Percentiles rank a stretch among this genome's conserved stretches.
These are phyloP conservation scores for Pimpla rufipes DNA, from an alignment of 2,888 invertebrate species.

Conservation along the genomic window DNA sequence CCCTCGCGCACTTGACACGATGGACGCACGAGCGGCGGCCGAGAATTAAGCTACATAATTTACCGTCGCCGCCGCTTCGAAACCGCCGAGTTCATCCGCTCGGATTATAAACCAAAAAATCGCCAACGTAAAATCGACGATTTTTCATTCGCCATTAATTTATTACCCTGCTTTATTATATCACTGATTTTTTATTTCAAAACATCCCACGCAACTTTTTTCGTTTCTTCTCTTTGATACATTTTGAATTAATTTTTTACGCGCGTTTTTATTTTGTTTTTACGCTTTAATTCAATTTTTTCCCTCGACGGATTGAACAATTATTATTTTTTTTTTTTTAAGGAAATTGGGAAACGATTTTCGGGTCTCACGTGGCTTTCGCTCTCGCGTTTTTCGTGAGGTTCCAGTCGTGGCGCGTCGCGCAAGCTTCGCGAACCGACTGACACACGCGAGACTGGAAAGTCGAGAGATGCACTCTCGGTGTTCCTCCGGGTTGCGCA, in stretches of 20 bases:
- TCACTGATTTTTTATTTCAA: conserved; percentile 1
- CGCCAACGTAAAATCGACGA: not conserved
- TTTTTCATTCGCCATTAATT: not conserved
- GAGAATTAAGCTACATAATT: conserved; percentile 60
- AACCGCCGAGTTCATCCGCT: conserved; percentile 27
- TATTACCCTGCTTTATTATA: not conserved
- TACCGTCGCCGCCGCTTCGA: conserved; percentile 42
- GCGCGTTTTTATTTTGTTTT: not conserved
- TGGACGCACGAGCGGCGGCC: conserved; percentile 38
- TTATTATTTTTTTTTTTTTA: conserved; percentile 31
- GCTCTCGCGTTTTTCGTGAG: not conserved
- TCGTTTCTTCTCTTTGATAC: not conserved
- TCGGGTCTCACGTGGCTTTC: conserved; percentile 62
- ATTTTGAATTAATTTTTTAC: not conserved
- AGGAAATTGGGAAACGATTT: conserved; percentile 18
- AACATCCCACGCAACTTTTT: not conserved
- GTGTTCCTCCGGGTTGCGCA: conserved; percentile 56
- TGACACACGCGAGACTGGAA: conserved; percentile 67
- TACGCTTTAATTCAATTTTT: conserved; percentile 23
- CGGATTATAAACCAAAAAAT: conserved; percentile 21
- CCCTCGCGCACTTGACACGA: conserved; percentile 17
- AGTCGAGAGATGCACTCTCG: conserved; percentile 61
- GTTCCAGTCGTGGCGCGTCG: conserved; percentile 56
- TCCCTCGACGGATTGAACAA: not conserved
- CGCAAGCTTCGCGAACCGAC: conserved; percentile 74